Evolutionary conservation across 2,797 vertebrate species (phyloP), one percentile per base, ranked within the genome.

Genomic region (Myotis daubentonii): DNA sequence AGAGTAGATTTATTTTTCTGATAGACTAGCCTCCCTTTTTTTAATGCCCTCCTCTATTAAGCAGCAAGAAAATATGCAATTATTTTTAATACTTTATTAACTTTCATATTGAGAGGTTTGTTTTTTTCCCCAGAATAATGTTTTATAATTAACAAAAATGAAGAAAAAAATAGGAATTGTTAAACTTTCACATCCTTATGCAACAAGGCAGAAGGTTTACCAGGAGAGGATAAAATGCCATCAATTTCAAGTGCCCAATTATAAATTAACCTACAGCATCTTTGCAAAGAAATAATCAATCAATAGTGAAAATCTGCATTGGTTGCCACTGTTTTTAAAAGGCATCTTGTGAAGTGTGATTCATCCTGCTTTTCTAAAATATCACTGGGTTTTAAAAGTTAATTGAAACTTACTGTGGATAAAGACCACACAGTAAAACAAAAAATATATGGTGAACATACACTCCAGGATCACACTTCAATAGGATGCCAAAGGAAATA

Each of bases 401-500:
- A 95, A 98, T 96, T 98, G 97, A 98, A 98, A 98, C 97, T 98
- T 94, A 94, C 83, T 93, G 49, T 11, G 91, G 95, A 95, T 93
- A 98, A 97, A 98, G 97, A 98, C 97, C 95, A 97, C 95, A 97
- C 82, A 96, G 87, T 70, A 88, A 96, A 97, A 96, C 76, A 93
- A 98, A 98, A 98, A 97, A 95, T 97, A 97, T 94, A 96, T 36
- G 47, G 87, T 92, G 97, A 96, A 97, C 82, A 85, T 72, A 93
- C 87, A 97, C 93, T 62, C 60, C 74, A 72, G 92, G 66, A 93
- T 94, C 96, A 94, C 95, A 97, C 97, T 97, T 97, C 97, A 98
- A 94, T 97, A 98, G 97, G 94, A 95, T 81, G 65, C 97, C 97
- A 84, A 96, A 97, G 97, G 97, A 98, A 98, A 98, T 92, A 96